Conservation (phyloP, 2,113 vertebrate species). For the Gadus macrocephalus region DNA sequence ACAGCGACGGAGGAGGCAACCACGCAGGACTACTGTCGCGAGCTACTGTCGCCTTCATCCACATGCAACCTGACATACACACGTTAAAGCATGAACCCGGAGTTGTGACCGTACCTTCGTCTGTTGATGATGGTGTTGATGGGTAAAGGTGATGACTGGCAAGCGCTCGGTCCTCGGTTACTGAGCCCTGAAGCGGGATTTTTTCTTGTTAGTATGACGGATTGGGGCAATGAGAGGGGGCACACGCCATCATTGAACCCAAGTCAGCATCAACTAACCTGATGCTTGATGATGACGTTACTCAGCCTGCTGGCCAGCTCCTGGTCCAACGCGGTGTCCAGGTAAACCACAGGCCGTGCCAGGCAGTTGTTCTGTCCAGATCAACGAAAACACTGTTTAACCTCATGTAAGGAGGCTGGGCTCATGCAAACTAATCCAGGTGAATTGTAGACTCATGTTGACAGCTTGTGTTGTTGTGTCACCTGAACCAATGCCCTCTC, state of each 20-base stretch:
- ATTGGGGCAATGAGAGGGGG: not conserved
- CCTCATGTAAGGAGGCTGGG: not conserved
- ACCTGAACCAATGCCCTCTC: conserved; percentile 92
- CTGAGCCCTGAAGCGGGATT: conserved; percentile 73
- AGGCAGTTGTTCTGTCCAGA: conserved; percentile 85
- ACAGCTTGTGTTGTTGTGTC: not conserved
- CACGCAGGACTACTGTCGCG: too few relatives aligned
- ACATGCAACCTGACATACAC: too few relatives aligned
- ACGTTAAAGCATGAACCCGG: too few relatives aligned
- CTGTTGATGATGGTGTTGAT: conserved; percentile 74
- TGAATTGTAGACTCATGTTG: not conserved
- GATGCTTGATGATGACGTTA: conserved; percentile 86
- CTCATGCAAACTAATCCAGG: not conserved
- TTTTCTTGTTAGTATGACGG: not conserved
- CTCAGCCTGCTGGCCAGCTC: conserved; percentile 85
- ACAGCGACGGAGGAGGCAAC: too few relatives aligned
- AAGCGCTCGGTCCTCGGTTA: conserved; percentile 85
- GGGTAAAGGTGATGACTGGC: conserved; percentile 89
- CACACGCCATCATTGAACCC: too few relatives aligned
- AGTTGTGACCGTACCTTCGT: conserved; percentile 78
- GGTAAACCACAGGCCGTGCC: conserved; percentile 86
- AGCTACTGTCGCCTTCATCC: too few relatives aligned
- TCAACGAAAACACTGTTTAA: conserved; percentile 9
- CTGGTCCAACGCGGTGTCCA: conserved; percentile 84
- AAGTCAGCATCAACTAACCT: conserved; percentile 69